Conservation (phyloP, 37 sponge, comb jelly and placozoan species). For the Aplysina aerophoba region DNA sequence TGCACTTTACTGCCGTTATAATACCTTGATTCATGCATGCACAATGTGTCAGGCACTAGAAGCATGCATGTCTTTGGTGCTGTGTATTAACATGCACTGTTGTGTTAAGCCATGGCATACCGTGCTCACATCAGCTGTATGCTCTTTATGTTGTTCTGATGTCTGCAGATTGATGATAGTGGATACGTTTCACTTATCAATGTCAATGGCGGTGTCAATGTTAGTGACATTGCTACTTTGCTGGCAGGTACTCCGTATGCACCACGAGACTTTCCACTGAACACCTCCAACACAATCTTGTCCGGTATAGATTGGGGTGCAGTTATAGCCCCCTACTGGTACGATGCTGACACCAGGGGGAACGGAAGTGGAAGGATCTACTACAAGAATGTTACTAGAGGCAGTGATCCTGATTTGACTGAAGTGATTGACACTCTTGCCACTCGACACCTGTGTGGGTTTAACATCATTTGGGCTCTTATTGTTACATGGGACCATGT, state of each 20-base stretch:
- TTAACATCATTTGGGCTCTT: not conserved
- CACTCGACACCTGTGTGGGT: not conserved
- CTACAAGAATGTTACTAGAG: not conserved
- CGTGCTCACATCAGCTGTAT: too few relatives aligned
- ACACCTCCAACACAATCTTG: too few relatives aligned
- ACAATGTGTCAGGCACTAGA: too few relatives aligned
- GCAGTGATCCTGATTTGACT: not conserved
- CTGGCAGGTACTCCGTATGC: not conserved
- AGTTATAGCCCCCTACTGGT: slow-evolving; percentile 4
- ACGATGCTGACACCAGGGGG: not conserved
- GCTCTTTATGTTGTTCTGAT: too few relatives aligned
- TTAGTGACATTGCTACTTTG: not conserved
- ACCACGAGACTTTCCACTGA: not conserved
- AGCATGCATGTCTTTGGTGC: too few relatives aligned
- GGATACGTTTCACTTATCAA: slow-evolving; percentile 17
- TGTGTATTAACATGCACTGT: too few relatives aligned
- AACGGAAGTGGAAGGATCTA: not conserved
- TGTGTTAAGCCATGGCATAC: too few relatives aligned
- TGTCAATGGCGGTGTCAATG: too few relatives aligned
- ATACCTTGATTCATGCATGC: too few relatives aligned
- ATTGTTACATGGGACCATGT: slow-evolving; percentile 43
- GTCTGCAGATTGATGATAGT: slow-evolving; percentile 9
- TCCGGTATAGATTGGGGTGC: not conserved
- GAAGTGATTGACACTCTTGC: not conserved
- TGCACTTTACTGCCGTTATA: too few relatives aligned